Percentiles rank a stretch among this genome's conserved stretches.
These are phyloP conservation scores for Akabosia matsudoensis DNA, from an alignment of 1,140 invertebrate genomes.

Conservation along the genomic window DNA sequence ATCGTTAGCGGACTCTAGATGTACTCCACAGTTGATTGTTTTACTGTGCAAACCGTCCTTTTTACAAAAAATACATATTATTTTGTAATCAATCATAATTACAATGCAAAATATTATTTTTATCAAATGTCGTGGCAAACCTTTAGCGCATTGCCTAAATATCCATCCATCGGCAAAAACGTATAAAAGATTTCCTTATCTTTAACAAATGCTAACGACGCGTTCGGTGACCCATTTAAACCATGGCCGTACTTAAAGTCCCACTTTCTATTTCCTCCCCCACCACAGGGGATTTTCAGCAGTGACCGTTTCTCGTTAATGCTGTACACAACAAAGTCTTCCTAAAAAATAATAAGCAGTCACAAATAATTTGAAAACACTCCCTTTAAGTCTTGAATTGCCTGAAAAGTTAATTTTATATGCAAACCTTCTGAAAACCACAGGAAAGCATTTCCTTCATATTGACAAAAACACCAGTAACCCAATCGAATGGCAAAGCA, in stretches of 20 bases:
- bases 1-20: neutral
- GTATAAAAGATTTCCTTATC: constrained; percentile 5
- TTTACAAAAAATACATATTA: neutral
- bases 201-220: neutral
- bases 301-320: neutral
- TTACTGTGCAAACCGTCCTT: neutral
- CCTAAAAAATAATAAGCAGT: too few relatives aligned
- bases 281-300: neutral
- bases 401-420: too few relatives aligned
- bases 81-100: neutral
- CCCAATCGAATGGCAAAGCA: neutral
- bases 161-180: constrained; percentile 5
- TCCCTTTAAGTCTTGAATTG: neutral
- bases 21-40: constrained; percentile 21
- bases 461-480: neutral
- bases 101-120: neutral
- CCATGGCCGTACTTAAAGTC: neutral
- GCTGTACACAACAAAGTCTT: constrained; percentile 1
- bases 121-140: neutral
- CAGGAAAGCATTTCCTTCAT: neutral
- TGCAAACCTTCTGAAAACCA: constrained; percentile 19
- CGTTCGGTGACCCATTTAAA: neutral
- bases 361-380: neutral
- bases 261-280: constrained; percentile 15
- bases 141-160: neutral